These are phyloP conservation scores for Palaemon carinicauda DNA, from an alignment of 1,140 invertebrate genomes.

Conservation along the genomic window DNA sequence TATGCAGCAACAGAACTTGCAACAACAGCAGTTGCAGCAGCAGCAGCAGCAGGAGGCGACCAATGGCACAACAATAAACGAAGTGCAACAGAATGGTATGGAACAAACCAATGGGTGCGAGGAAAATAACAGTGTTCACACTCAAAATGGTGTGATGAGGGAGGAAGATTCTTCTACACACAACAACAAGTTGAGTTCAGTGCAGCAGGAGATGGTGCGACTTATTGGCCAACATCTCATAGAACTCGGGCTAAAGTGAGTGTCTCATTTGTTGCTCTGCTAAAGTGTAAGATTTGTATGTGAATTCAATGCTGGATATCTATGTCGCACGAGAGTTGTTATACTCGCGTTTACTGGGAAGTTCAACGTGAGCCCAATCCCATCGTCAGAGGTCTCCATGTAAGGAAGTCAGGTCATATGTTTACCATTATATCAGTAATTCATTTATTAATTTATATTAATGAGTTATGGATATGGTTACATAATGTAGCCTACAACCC, in stretches of 20 bases:
- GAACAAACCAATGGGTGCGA: constrained; percentile 33
- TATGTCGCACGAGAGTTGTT: background rate
- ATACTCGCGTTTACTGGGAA: too few species aligned
- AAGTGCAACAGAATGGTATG: constrained; percentile 57
- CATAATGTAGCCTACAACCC: too few species aligned
- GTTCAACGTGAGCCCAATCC: too few species aligned
- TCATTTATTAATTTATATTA: too few species aligned
- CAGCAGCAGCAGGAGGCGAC: constrained; percentile 60
- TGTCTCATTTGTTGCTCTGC: background rate
- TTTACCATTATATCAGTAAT: too few species aligned
- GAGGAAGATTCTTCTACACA: constrained; percentile 30
- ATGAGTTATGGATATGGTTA: too few species aligned
- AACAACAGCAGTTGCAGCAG: background rate
- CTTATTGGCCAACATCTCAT: constrained; percentile 70
- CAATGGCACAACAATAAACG: constrained; percentile 56
- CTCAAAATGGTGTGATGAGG: constrained; percentile 62
- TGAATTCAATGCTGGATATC: background rate
- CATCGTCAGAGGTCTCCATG: too few species aligned
- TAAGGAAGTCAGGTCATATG: too few species aligned
- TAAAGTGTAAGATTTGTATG: background rate
- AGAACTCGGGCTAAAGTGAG: constrained; percentile 68
- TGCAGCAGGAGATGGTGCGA: constrained; percentile 69
- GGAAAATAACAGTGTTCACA: constrained; percentile 23
- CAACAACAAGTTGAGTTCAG: constrained; percentile 61
- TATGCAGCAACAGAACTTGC: constrained; percentile 60